Percentiles rank a stretch among this genome's conserved stretches.
Conservation (phyloP, 1,140 invertebrate genomes). For the Mamestra configurata region DNA sequence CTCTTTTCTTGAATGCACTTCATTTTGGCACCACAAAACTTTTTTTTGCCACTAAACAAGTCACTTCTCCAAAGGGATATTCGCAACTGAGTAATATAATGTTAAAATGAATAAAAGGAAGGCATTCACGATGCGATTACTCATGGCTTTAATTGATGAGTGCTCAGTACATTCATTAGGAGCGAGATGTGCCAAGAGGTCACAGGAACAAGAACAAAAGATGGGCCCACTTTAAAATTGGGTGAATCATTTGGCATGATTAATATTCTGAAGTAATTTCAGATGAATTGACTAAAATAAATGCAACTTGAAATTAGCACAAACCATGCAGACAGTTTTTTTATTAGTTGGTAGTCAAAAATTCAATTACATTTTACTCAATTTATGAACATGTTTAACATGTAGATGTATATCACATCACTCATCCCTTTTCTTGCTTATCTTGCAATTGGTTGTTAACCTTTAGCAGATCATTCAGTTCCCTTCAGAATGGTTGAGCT, state of each 20-base stretch:
- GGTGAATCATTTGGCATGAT: constrained; percentile 20
- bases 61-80: background rate
- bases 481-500: too few species aligned
- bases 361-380: too few species aligned
- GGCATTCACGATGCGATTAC: background rate
- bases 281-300: background rate
- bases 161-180: constrained; percentile 29
- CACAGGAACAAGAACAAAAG: background rate
- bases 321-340: too few species aligned
- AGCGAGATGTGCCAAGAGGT: constrained; percentile 1
- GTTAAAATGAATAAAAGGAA: background rate
- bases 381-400: too few species aligned
- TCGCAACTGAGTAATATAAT: constrained; percentile 16
- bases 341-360: too few species aligned
- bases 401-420: too few species aligned
- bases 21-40: constrained; percentile 7
- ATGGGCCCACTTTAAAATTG: constrained; percentile 10
- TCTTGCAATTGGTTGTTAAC: too few species aligned
- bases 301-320: too few species aligned
- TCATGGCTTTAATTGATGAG: constrained; percentile 34
- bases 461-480: too few species aligned
- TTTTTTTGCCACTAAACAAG: background rate
- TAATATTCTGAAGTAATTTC: background rate
- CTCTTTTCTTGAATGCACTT: constrained; percentile 39
- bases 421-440: too few species aligned